Conservation (phyloP, 2,113 vertebrate genomes). For the Vireo altiloquus region DNA sequence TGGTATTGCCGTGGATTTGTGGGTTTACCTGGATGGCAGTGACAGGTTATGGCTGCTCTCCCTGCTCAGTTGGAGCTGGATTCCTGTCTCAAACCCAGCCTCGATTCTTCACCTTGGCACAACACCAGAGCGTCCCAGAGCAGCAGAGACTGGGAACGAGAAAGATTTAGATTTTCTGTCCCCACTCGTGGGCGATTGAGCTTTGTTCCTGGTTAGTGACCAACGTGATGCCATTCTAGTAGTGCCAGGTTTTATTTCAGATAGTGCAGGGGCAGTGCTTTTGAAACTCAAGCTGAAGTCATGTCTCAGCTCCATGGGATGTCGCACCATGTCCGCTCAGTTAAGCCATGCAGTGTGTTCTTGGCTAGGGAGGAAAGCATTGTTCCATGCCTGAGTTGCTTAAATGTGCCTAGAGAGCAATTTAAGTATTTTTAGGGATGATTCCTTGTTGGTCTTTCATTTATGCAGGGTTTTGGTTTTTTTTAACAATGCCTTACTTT, state of each 20-base stretch:
- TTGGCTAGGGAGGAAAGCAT: not conserved
- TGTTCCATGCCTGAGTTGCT: not conserved
- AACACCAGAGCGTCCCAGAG: not conserved
- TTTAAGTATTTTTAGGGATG: not conserved
- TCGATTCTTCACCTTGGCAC: rapidly evolving
- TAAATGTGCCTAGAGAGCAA: not conserved
- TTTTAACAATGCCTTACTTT: not conserved
- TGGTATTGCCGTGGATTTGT: not conserved
- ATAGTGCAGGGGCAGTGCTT: not conserved
- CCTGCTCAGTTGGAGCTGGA: not conserved
- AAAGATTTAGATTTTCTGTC: not conserved
- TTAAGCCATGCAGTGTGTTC: not conserved
- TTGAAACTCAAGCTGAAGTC: not conserved
- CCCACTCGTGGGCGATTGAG: rapidly evolving
- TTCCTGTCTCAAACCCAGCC: not conserved
- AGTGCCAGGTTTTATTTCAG: not conserved
- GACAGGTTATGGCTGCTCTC: not conserved
- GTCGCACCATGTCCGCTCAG: rapidly evolving
- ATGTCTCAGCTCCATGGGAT: not conserved
- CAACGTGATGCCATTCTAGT: not conserved
- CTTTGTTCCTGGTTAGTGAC: not conserved
- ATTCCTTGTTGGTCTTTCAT: not conserved
- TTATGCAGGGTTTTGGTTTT: not conserved
- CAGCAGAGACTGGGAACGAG: not conserved
- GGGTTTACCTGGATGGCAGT: not conserved